Percentiles rank a stretch among this genome's conserved stretches.
Evolutionary conservation across 53 echinoderm and acorn worm genomes (phyloP).

Genomic region (Astropecten irregularis): DNA sequence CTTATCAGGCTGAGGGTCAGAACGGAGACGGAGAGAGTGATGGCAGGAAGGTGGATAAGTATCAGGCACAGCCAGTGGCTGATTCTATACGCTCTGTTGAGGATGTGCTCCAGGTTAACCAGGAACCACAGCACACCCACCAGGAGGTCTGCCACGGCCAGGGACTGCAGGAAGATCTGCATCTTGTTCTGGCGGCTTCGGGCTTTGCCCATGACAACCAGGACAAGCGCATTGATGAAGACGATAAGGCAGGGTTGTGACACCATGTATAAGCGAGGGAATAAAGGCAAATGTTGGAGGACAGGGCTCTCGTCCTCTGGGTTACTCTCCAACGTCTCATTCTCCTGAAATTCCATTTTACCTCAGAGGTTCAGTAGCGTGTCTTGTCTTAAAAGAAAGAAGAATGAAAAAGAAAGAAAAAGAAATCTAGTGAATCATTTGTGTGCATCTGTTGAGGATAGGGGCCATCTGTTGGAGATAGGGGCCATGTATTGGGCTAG

Average conservation of each 20-base stretch:
- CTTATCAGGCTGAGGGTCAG: conserved; percentile 73
- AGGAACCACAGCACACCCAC: conserved; percentile 71
- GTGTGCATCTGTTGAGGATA: too few relatives aligned
- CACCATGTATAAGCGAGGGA: conserved; percentile 30
- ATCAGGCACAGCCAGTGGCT: conserved; percentile 41
- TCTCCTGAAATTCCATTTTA: too few relatives aligned
- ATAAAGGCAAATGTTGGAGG: too few relatives aligned
- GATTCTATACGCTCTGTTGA: neutral
- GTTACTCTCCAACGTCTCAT: too few relatives aligned
- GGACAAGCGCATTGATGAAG: conserved; percentile 63
- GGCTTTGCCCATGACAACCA: conserved; percentile 55
- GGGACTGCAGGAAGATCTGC: conserved; percentile 72
- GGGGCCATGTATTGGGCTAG: too few relatives aligned
- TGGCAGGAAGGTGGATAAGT: conserved; percentile 52
- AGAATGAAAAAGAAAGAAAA: too few relatives aligned
- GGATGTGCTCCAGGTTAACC: conserved; percentile 48
- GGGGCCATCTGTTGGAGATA: too few relatives aligned
- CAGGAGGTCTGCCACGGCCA: conserved; percentile 76
- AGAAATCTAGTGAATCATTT: too few relatives aligned
- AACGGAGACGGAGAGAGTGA: conserved; percentile 66
- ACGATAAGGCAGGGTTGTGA: conserved; percentile 53
- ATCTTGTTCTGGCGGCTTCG: conserved; percentile 62
- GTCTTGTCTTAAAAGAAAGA: too few relatives aligned
- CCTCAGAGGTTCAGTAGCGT: too few relatives aligned
- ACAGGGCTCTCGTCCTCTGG: too few relatives aligned